Conservation (phyloP, 2,888 invertebrate species). For the Lacanobia oleracea region DNA sequence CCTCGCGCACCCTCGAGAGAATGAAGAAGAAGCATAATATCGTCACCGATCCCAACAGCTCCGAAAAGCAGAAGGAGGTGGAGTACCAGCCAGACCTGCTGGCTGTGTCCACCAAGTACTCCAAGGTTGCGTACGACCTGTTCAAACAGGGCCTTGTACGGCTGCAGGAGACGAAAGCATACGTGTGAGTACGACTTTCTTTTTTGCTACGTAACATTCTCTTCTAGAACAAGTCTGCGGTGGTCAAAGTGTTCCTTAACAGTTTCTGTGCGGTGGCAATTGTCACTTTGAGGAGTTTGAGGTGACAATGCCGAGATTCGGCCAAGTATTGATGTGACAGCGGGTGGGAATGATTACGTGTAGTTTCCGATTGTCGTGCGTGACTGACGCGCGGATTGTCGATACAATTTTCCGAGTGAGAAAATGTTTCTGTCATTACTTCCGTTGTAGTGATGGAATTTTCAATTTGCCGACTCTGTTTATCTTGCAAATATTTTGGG, state of each 20-base stretch:
- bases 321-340: neutral
- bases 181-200: conserved; percentile 85
- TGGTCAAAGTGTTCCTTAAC: neutral
- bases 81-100: conserved; percentile 87
- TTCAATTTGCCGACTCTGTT: neutral
- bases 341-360: conserved; percentile 52
- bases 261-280: neutral
- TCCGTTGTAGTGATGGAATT: neutral
- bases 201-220: conserved; percentile 43
- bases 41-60: conserved; percentile 80
- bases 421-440: conserved; percentile 24
- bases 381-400: conserved; percentile 29
- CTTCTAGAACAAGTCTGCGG: conserved; percentile 3
- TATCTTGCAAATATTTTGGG: neutral
- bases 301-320: neutral
- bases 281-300: neutral
- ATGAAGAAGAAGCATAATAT: conserved; percentile 88
- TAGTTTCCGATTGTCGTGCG: conserved; percentile 40
- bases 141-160: conserved; percentile 78
- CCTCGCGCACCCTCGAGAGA: conserved; percentile 76
- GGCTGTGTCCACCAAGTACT: conserved; percentile 86
- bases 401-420: conserved; percentile 49
- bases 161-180: conserved; percentile 85
- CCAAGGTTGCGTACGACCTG: conserved; percentile 82
- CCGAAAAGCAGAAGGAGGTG: conserved; percentile 81